Conservation (phyloP, 2,113 vertebrate genomes). For the Australoheros scitulus region DNA sequence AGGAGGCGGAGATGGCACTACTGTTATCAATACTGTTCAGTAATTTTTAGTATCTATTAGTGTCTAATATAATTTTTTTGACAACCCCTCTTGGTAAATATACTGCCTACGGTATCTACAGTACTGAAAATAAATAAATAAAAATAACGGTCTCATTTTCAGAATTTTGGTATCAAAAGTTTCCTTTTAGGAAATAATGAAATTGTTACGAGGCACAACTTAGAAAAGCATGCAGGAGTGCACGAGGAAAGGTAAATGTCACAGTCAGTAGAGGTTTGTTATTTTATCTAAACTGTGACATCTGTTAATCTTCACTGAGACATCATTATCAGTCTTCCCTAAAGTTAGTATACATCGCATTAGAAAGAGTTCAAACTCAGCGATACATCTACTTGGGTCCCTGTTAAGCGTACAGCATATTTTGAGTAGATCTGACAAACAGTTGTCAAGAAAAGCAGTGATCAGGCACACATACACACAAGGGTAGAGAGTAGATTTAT, state of each 20-base stretch:
- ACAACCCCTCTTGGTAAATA: background rate
- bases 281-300: background rate
- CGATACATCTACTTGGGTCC: background rate
- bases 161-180: background rate
- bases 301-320: background rate
- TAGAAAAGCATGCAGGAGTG: background rate
- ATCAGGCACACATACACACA: background rate
- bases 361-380: too few relatives aligned
- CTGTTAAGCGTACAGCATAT: background rate
- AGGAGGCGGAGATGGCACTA: background rate
- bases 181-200: background rate
- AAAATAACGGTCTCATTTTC: background rate
- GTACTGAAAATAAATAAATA: background rate
- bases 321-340: background rate
- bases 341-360: background rate
- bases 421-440: background rate
- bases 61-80: background rate
- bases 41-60: background rate
- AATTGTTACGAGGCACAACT: slow-evolving; percentile 1
- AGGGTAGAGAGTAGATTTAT: background rate
- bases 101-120: background rate
- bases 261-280: slow-evolving; percentile 5
- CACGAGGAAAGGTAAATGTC: background rate
- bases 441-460: background rate
- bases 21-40: background rate